A percentile compares a stretch with the other conserved stretches of the same genome.
Evolutionary conservation across 2,888 invertebrate genomes (phyloP).

Genomic region (Macaria liturata): DNA sequence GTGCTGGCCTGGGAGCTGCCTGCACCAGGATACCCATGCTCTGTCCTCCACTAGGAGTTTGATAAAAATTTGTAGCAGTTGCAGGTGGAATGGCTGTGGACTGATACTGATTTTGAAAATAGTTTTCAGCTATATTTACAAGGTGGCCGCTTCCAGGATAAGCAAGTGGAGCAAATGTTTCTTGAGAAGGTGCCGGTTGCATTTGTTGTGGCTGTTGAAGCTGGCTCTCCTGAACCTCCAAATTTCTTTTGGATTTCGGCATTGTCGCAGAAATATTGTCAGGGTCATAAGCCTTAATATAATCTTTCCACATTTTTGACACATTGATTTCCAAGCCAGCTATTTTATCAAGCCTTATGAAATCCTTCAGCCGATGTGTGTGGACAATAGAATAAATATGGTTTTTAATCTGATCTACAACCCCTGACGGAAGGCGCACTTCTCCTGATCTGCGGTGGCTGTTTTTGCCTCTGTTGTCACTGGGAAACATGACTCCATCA

Average conservation of each 20-base stretch:
- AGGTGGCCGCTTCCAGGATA: conserved; percentile 77
- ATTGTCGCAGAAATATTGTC: conserved; percentile 76
- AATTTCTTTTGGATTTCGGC: conserved; percentile 73
- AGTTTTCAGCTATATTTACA: conserved; percentile 78
- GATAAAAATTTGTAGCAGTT: conserved; percentile 71
- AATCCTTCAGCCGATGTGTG: conserved; percentile 78
- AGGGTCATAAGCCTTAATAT: conserved; percentile 80
- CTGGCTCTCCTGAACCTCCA: conserved; percentile 49
- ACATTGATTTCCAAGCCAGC: conserved; percentile 82
- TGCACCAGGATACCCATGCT: conserved; percentile 75
- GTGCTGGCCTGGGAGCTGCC: conserved; percentile 63
- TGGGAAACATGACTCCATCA: conserved; percentile 82
- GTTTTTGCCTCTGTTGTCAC: conserved; percentile 82
- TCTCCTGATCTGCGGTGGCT: conserved; percentile 79
- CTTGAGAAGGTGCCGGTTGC: conserved; percentile 53
- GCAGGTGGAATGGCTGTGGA: conserved; percentile 61
- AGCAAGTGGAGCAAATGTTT: conserved; percentile 61
- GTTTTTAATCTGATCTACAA: conserved; percentile 79
- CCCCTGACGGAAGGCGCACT: conserved; percentile 73
- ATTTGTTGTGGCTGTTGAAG: conserved; percentile 48
- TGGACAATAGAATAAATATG: conserved; percentile 81
- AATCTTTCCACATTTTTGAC: conserved; percentile 84
- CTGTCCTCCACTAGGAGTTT: conserved; percentile 67
- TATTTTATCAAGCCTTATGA: conserved; percentile 79
- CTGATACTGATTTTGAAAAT: conserved; percentile 78